Percentiles rank a stretch among this genome's conserved stretches.
Evolutionary conservation across 2,797 vertebrate genomes (phyloP).

Genomic region (Spinus olivaceus): DNA sequence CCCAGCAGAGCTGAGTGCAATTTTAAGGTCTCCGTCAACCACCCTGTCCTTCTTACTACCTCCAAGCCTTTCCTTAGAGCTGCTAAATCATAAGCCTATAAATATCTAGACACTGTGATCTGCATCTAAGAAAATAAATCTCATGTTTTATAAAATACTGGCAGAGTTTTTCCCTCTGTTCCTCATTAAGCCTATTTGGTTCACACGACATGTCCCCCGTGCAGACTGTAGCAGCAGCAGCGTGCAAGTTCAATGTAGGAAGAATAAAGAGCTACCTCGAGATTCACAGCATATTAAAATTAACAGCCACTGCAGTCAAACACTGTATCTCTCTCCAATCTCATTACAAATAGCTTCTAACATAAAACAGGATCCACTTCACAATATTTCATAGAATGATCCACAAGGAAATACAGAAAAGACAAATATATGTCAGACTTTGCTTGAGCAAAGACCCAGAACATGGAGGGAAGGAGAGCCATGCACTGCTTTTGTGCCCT

Average conservation of each 20-base stretch:
- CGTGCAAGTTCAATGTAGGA: neutral
- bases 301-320: conserved; percentile 70
- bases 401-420: conserved; percentile 12
- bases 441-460: neutral
- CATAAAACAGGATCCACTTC: conserved; percentile 63
- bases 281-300: conserved; percentile 61
- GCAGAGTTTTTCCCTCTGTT: conserved; percentile 18
- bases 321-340: conserved; percentile 68
- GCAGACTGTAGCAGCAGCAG: conserved; percentile 22
- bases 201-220: neutral
- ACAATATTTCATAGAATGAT: conserved; percentile 32
- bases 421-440: neutral
- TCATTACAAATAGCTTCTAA: conserved; percentile 62
- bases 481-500: neutral
- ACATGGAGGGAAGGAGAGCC: neutral
- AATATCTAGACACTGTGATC: conserved; percentile 21
- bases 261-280: conserved; percentile 63
- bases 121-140: conserved; percentile 66
- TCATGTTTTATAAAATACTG: conserved; percentile 61
- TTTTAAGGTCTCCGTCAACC: neutral
- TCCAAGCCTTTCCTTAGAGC: conserved; percentile 38
- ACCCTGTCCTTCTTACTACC: neutral
- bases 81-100: conserved; percentile 53
- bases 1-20: neutral
- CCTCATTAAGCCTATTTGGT: conserved; percentile 39